Base-by-base conservation (phyloP, 2,113 vertebrate genomes). In the Oenanthe melanoleuca region DNA sequence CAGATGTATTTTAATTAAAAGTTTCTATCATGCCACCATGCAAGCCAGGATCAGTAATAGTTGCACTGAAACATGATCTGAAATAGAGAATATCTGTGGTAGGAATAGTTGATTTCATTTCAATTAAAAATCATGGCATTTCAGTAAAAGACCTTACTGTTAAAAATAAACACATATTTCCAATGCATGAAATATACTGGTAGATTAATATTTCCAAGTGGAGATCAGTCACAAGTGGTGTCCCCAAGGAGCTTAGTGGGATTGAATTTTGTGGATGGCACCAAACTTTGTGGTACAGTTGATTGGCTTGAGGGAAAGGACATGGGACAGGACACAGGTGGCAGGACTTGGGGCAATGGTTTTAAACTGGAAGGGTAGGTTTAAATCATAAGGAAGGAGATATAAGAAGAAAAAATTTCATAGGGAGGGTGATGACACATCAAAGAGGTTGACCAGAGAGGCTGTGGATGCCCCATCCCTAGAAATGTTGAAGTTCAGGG, bases 281-380 rank as follows among this genome's bases (percentile, higher is more conserved):
- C 29, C 26, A 63, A 21, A 6, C 15, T 72, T 17, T 25, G 17
- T 33, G 49, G 13, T 44, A 12, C 0, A 0, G 22, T 17, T 63
- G 10, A 20, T 15, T 37, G 8, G 5, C 20, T 22, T 23, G 64
- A 80, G 31, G 24, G 11, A 66, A 19, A 17, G 26, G 25, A 9
- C 50, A 25, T 7, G 10, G 50, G 9, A 20, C 19, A 40, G 40
- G 40, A 33, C 18, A 15, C 17, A 12, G 25, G 22, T 33, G 11
- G 8, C 34, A 50, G 24, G 21, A 25, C 8, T 14, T 59, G 21
- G 34, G 5, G 2, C 11, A 47, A 0, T 4, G 2, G 6, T 57
- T 71, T 80, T 64, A 44, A 67, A 37, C 15, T 63, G 38, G 8
- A 61, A 55, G 6, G 16, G 17, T 31, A 11, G 33, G 8, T 45